These are phyloP conservation scores for Silurus lanzhouensis DNA, from an alignment of 2,797 vertebrate genomes.

Conservation along the genomic window DNA sequence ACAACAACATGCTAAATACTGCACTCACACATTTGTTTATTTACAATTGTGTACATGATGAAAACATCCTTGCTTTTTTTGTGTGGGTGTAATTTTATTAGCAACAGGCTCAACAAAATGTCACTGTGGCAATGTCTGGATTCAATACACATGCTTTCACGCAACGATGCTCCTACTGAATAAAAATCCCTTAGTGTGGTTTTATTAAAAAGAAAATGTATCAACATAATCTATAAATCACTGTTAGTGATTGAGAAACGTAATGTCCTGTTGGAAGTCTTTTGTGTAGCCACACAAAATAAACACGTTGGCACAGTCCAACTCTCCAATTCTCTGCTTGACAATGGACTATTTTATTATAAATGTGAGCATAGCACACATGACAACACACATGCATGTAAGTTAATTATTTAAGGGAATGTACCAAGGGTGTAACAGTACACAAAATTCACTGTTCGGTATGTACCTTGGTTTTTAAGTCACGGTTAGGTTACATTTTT, in stretches of 20 bases:
- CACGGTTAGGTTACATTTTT: no score
- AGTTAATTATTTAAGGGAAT: neutral
- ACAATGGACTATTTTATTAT: neutral
- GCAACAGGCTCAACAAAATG: constrained; percentile 2
- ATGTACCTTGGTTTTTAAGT: no score
- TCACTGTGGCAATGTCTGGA: neutral
- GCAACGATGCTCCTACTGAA: constrained; percentile 8
- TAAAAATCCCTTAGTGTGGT: neutral
- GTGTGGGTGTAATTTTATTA: constrained; percentile 2
- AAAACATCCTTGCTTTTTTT: constrained; percentile 7
- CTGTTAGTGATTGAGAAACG: neutral
- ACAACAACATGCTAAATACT: neutral
- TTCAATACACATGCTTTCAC: neutral
- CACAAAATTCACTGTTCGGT: no score
- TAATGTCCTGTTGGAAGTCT: neutral
- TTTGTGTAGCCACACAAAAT: neutral
- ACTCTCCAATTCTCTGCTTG: neutral
- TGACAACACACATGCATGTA: neutral
- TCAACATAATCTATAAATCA: neutral
- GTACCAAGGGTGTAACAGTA: no score
- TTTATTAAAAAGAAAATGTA: neutral
- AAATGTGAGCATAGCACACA: neutral
- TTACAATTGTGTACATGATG: neutral
- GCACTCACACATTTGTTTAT: neutral
- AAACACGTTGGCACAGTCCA: neutral